Evolutionary conservation across 2,888 invertebrate species (phyloP).

Genomic region (Diaperis boleti): DNA sequence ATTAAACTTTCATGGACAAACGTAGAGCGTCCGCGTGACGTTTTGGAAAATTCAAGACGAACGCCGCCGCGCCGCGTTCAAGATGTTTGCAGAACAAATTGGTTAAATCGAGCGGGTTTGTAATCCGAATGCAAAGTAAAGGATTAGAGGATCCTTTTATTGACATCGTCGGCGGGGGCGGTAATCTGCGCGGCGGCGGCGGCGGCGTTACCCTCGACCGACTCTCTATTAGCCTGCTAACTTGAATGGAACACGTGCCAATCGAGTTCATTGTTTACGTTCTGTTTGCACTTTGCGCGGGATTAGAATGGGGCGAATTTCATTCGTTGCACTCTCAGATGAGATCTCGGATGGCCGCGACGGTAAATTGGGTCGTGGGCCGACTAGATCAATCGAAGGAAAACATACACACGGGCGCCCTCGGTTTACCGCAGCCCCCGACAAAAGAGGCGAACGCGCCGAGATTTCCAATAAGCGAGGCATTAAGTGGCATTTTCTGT

Average conservation of each 20-base stretch:
- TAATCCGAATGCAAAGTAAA: conserved; percentile 63
- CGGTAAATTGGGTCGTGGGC: too few species aligned
- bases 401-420: too few species aligned
- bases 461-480: conserved; percentile 40
- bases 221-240: conserved; percentile 31
- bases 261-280: too few species aligned
- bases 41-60: background rate
- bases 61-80: conserved; percentile 31
- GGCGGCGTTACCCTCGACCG: conserved; percentile 22
- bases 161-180: conserved; percentile 52
- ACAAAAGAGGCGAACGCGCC: conserved; percentile 34
- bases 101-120: conserved; percentile 64
- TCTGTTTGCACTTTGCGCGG: too few species aligned
- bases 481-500: conserved; percentile 40
- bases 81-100: conserved; percentile 64
- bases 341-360: too few species aligned
- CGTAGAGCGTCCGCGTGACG: conserved; percentile 54
- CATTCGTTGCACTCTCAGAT: too few species aligned
- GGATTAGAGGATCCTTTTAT: conserved; percentile 61
- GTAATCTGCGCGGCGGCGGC: conserved; percentile 25
- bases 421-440: conserved; percentile 33
- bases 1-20: conserved; percentile 56
- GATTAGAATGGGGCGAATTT: too few species aligned
- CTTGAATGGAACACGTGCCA: too few species aligned
- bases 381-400: too few species aligned